Evolutionary conservation across 2,797 vertebrate genomes (phyloP).

Genomic region (Falco rusticolus): DNA sequence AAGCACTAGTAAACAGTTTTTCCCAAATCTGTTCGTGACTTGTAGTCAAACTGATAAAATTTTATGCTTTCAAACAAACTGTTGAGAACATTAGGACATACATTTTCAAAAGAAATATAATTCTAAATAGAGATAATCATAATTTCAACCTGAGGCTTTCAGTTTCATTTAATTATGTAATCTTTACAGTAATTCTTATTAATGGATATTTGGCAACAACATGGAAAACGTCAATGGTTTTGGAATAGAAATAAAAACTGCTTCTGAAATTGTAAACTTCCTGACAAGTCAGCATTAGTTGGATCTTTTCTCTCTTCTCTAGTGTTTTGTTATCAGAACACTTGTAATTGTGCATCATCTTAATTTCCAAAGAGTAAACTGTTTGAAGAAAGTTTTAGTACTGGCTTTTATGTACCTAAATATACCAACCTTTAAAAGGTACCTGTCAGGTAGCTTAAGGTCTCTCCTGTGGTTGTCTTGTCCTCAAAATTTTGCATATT

Average conservation of each 20-base stretch:
- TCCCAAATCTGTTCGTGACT: background rate
- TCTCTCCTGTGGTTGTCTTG: background rate
- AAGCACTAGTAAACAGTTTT: background rate
- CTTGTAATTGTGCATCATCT: background rate
- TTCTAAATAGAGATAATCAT: slow-evolving; percentile 2
- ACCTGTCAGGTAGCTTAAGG: background rate
- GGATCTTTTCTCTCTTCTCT: background rate
- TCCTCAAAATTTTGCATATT: background rate
- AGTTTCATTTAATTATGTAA: background rate
- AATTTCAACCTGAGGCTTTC: background rate
- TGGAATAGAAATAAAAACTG: background rate
- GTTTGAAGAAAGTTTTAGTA: slow-evolving; percentile 31
- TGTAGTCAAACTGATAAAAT: background rate
- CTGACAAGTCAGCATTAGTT: background rate
- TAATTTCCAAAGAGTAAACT: background rate
- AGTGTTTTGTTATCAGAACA: background rate
- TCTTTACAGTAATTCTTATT: background rate
- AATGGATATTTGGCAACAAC: background rate
- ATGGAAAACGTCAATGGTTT: fast-evolving
- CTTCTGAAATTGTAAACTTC: background rate
- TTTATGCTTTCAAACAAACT: background rate
- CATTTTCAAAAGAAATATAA: background rate
- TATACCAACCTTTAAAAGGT: background rate
- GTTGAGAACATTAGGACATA: background rate
- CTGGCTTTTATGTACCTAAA: background rate